These are phyloP conservation scores for Leptinotarsa rubiginosa DNA, from an alignment of 2,888 invertebrate species.

Conservation along the genomic window DNA sequence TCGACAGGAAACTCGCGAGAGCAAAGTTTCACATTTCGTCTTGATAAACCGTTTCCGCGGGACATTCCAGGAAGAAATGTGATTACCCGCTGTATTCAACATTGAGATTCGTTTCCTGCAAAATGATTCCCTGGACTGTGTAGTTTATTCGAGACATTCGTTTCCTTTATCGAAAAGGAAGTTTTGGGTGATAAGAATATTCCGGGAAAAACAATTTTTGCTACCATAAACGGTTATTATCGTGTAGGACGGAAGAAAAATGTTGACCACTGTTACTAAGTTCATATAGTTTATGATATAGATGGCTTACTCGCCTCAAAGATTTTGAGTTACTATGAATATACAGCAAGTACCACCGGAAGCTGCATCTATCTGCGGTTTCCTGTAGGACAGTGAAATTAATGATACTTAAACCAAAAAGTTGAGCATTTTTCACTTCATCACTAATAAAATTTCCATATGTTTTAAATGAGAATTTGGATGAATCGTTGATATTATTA, in stretches of 20 bases:
- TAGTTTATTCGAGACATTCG: background rate
- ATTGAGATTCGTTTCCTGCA: constrained; percentile 6
- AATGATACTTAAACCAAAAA: too few relatives aligned
- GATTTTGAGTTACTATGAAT: too few relatives aligned
- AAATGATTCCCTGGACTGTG: background rate
- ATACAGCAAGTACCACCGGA: too few relatives aligned
- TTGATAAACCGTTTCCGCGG: background rate
- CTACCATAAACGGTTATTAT: background rate
- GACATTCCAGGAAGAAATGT: constrained; percentile 6
- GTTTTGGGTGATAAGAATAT: background rate
- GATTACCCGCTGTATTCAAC: background rate
- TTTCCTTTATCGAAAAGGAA: background rate
- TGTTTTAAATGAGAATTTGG: too few relatives aligned
- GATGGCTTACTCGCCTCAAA: too few relatives aligned
- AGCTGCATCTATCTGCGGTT: too few relatives aligned
- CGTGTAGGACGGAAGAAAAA: background rate
- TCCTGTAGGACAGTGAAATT: too few relatives aligned
- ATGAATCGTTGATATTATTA: too few relatives aligned
- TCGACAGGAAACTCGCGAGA: background rate
- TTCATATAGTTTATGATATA: too few relatives aligned
- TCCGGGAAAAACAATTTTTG: background rate
- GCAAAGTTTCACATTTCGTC: background rate
- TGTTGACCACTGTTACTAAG: too few relatives aligned
- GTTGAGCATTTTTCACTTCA: too few relatives aligned
- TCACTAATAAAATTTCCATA: too few relatives aligned